Evolutionary conservation across 2,797 vertebrate species (phyloP).

Genomic region (Enteromius fasciolatus): DNA sequence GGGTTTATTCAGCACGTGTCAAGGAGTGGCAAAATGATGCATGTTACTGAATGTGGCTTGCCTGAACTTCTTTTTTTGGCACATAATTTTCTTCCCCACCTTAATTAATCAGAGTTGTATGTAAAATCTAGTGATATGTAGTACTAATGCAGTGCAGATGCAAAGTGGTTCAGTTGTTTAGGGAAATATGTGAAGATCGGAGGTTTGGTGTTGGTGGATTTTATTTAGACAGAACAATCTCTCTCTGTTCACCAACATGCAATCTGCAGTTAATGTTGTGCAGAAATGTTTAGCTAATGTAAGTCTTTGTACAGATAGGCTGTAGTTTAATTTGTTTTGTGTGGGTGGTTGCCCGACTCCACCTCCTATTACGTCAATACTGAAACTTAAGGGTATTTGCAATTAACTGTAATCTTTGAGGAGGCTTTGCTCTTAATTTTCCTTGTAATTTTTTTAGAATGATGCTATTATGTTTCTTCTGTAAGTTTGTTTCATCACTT

Average conservation of each 20-base stretch:
- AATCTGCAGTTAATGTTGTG: slow-evolving; percentile 38
- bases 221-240: slow-evolving; percentile 34
- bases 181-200: slow-evolving; percentile 29
- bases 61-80: neutral
- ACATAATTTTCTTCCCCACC: neutral
- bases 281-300: slow-evolving; percentile 36
- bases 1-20: neutral
- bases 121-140: neutral
- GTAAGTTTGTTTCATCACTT: neutral
- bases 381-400: neutral
- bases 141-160: slow-evolving; percentile 31
- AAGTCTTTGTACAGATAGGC: slow-evolving; percentile 43
- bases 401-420: neutral
- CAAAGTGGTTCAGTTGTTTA: slow-evolving; percentile 39
- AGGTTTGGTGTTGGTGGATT: slow-evolving; percentile 48
- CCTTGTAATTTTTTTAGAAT: neutral
- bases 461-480: neutral
- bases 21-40: neutral
- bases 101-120: neutral
- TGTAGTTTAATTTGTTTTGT: slow-evolving; percentile 38
- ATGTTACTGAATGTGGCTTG: neutral
- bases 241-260: slow-evolving; percentile 19
- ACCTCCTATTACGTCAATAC: slow-evolving; percentile 6
- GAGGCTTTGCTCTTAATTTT: neutral
- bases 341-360: neutral